Evolutionary conservation across 2,888 invertebrate species (phyloP).

Genomic region (Macaria notata): DNA sequence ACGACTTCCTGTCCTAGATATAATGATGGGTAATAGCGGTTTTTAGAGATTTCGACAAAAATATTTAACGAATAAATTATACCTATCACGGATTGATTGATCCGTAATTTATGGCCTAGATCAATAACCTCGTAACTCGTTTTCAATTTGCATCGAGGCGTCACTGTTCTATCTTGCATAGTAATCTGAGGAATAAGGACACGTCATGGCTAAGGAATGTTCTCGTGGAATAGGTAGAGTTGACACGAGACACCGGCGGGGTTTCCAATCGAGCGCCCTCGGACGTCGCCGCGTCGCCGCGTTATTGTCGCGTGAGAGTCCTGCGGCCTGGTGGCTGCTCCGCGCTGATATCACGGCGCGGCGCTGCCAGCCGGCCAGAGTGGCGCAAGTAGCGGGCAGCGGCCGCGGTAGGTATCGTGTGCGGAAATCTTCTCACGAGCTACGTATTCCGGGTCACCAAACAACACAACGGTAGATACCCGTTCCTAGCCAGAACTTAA

Average conservation of each 20-base stretch:
- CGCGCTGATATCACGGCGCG: too few relatives aligned
- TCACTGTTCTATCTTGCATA: conserved; percentile 25
- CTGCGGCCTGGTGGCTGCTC: too few relatives aligned
- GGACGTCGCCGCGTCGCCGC: not conserved
- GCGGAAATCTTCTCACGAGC: conserved; percentile 57
- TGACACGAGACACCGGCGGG: conserved; percentile 10
- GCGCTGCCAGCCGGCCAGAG: too few relatives aligned
- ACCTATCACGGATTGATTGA: conserved; percentile 35
- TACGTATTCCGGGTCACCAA: conserved; percentile 58
- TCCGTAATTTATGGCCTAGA: conserved; percentile 46
- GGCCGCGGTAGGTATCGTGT: conserved; percentile 37
- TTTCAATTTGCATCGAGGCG: conserved; percentile 36
- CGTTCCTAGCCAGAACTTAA: conserved; percentile 44
- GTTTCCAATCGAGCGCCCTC: conserved; percentile 16
- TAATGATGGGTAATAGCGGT: conserved; percentile 14
- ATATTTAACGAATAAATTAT: conserved; percentile 32
- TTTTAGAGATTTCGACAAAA: conserved; percentile 21
- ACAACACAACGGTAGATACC: conserved; percentile 62
- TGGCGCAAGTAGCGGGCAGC: too few relatives aligned
- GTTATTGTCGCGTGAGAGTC: too few relatives aligned
- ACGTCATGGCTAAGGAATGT: conserved; percentile 23
- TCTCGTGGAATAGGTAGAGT: conserved; percentile 11
- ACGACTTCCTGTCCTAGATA: conserved; percentile 32
- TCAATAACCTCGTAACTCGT: conserved; percentile 53
- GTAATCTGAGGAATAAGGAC: conserved; percentile 18